These are phyloP conservation scores for Phania funesta DNA, from an alignment of 2,888 invertebrate species.

Conservation along the genomic window DNA sequence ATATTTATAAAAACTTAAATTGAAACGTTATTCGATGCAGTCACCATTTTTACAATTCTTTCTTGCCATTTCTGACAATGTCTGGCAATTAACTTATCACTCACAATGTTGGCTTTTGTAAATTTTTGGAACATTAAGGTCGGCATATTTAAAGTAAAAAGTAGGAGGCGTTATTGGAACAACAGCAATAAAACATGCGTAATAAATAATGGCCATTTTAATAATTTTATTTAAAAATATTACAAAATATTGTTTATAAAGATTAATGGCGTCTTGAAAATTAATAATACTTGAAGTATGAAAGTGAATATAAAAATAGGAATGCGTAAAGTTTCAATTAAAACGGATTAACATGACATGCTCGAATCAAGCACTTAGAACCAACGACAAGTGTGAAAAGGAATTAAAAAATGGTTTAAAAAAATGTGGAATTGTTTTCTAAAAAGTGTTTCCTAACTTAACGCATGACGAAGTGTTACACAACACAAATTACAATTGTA, in stretches of 20 bases:
- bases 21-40: conserved; percentile 32
- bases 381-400: no score
- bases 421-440: no score
- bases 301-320: no score
- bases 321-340: no score
- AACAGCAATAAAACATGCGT: background rate
- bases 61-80: conserved; percentile 7
- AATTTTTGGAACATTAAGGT: background rate
- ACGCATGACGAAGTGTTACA: no score
- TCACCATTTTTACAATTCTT: background rate
- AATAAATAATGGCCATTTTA: background rate
- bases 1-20: background rate
- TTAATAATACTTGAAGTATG: background rate
- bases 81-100: conserved; percentile 33
- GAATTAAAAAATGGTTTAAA: no score
- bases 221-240: background rate
- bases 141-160: background rate
- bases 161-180: conserved; percentile 19
- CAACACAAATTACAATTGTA: no score
- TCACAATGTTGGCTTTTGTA: background rate
- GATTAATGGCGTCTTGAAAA: background rate
- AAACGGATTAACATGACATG: background rate
- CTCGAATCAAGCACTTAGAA: no score
- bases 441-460: no score
- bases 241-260: background rate